phyloP scores from a whole-genome alignment of 2,888 invertebrate species.

The Erynnis tages region DNA sequence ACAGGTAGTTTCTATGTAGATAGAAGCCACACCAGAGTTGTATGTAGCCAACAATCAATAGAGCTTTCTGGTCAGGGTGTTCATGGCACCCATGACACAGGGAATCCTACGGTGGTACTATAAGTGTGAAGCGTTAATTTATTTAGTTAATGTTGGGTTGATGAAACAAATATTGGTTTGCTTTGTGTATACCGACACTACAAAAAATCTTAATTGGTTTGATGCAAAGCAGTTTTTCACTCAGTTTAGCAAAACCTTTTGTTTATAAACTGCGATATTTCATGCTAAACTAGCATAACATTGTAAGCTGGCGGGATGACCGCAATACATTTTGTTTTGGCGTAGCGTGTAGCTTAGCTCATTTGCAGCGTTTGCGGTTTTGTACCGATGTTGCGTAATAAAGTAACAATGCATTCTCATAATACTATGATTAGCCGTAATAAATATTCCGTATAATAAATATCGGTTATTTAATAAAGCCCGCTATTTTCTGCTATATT shows the following conservation, averaged over 20 bases:
- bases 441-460: background rate
- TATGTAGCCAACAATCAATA: no score
- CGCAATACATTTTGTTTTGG: conserved; percentile 24
- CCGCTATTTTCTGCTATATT: conserved; percentile 3
- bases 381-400: conserved; percentile 18
- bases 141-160: no score
- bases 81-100: no score
- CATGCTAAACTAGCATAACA: conserved; percentile 15
- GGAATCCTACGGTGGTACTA: no score
- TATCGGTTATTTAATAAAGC: background rate
- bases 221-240: no score
- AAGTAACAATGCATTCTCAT: conserved; percentile 4
- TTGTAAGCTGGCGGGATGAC: conserved; percentile 18
- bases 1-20: no score
- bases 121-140: no score
- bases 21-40: no score
- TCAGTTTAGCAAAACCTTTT: background rate
- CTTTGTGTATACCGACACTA: no score
- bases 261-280: conserved; percentile 13
- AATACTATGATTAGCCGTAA: background rate
- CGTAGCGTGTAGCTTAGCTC: conserved; percentile 14
- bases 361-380: conserved; percentile 21
- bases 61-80: no score
- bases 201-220: no score
- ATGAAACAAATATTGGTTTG: no score